These are phyloP conservation scores for Sebastes goodei DNA, from an alignment of 2,797 vertebrate species.

Conservation along the genomic window DNA sequence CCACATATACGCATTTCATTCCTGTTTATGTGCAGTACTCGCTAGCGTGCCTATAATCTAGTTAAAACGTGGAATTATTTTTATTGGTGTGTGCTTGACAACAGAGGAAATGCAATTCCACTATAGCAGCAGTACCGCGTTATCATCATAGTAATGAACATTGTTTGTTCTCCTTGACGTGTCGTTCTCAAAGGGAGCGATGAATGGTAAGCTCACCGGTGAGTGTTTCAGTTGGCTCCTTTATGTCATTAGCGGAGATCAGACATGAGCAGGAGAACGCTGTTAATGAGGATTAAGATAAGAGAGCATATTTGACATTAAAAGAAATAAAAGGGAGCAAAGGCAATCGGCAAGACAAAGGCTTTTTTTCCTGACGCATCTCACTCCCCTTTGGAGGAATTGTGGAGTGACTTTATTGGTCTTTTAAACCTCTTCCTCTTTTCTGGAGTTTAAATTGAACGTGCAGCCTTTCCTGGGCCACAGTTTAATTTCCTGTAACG, in stretches of 20 bases:
- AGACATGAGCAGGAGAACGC: slow-evolving; percentile 37
- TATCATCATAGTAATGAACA: slow-evolving; percentile 17
- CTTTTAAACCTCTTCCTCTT: slow-evolving; percentile 67
- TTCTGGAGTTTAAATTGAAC: slow-evolving; percentile 72
- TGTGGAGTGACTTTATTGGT: slow-evolving; percentile 63
- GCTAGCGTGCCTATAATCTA: neutral
- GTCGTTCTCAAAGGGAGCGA: slow-evolving; percentile 3
- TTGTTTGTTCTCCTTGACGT: slow-evolving; percentile 41
- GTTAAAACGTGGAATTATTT: neutral
- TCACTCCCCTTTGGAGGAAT: slow-evolving; percentile 46
- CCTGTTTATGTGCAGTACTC: neutral
- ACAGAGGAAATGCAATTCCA: neutral
- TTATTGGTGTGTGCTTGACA: neutral
- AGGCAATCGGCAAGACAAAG: slow-evolving; percentile 36
- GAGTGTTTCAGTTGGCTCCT: slow-evolving; percentile 42
- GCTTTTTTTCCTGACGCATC: slow-evolving; percentile 37
- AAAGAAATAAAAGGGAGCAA: slow-evolving; percentile 34
- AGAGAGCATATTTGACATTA: slow-evolving; percentile 62
- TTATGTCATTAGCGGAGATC: slow-evolving; percentile 66
- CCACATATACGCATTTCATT: neutral
- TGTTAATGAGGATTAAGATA: slow-evolving; percentile 69
- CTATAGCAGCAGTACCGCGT: neutral
- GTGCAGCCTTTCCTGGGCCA: slow-evolving; percentile 64
- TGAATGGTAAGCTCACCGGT: slow-evolving; percentile 7
- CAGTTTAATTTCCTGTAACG: slow-evolving; percentile 81